Evolutionary conservation across 2,113 vertebrate genomes (phyloP), one percentile per base, ranked within the genome.

Genomic region (Oreochromis niloticus): DNA sequence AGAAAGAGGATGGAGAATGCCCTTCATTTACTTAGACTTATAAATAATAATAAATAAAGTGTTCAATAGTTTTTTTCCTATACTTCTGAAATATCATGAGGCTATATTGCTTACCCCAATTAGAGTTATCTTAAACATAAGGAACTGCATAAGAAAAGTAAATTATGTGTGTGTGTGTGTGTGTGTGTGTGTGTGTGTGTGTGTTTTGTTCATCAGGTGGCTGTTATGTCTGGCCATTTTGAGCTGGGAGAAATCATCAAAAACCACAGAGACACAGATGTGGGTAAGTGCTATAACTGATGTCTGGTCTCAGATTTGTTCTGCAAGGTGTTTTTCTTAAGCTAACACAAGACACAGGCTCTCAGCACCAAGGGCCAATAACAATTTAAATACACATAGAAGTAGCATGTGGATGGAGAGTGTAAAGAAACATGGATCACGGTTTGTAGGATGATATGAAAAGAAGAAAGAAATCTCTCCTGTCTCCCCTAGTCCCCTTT

Each of bases 241-340:
- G 98, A 98, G 86, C 94, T 98, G 54, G 98, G 97, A 82, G 98
- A 98, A 91, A 96, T 98, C 39, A 98, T 98, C 90, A 97, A 98
- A 90, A 98, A 97, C 92, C 98, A 98, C 55, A 95, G 97, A 19
- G 97, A 97, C 34, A 93, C 97, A 78, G 97, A 98, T 12, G 96
- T 98, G 83, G 98, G 98, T 98, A 88, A 97, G 98, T 91, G 13
- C 1, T 61, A 7, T 7, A 16, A 14, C 54, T 24, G 12, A 27
- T 55, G 24, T 78, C 43, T 78, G 24, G 27, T 50, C 66, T 46
- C 39, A 73, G n/a, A 46, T 73, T 17, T 46, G 68, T 46, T 27
- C 68, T 73, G 66, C 66, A 46, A 16, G 22, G n/a, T 73, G 14
- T 7, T 46, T 73, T 73, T 68, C 13, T 46, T 17, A 27, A 73